phyloP scores from a whole-genome alignment of 1,140 invertebrate genomes.

The Mycetomoellerius zeteki region DNA sequence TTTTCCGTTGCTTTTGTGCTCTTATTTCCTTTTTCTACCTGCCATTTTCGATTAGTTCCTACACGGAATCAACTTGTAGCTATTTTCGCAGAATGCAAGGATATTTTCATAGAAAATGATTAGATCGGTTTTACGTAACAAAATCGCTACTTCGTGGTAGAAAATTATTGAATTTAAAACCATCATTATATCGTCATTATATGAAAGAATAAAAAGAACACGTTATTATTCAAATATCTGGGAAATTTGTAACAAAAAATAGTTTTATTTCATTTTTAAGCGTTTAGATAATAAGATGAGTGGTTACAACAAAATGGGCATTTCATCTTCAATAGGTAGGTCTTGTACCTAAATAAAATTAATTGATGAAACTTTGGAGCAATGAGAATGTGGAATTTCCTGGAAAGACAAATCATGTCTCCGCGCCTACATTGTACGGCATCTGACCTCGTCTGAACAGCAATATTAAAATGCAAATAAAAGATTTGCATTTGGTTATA shows the following conservation, averaged over 20 bases:
- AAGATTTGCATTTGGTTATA: conserved; percentile 20
- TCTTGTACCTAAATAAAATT: too few relatives aligned
- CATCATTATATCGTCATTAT: background rate
- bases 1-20: background rate
- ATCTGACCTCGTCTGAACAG: conserved; percentile 10
- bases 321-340: background rate
- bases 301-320: background rate
- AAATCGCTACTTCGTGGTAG: background rate
- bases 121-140: background rate
- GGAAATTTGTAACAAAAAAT: background rate
- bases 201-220: background rate
- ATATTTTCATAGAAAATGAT: conserved; percentile 27
- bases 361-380: background rate
- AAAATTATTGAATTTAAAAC: background rate
- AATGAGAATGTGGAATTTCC: background rate
- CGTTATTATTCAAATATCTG: background rate
- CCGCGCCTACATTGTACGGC: conserved; percentile 1
- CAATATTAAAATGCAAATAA: conserved; percentile 46
- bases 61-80: background rate
- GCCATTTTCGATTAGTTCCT: background rate
- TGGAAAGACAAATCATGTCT: background rate
- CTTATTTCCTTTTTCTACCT: background rate
- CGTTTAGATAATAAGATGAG: background rate
- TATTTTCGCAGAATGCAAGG: background rate
- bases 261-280: background rate